A percentile compares a stretch with the other conserved stretches of the same genome.
These are phyloP conservation scores for Corythornis cristatus DNA, from an alignment of 2,113 vertebrate genomes.

Conservation along the genomic window DNA sequence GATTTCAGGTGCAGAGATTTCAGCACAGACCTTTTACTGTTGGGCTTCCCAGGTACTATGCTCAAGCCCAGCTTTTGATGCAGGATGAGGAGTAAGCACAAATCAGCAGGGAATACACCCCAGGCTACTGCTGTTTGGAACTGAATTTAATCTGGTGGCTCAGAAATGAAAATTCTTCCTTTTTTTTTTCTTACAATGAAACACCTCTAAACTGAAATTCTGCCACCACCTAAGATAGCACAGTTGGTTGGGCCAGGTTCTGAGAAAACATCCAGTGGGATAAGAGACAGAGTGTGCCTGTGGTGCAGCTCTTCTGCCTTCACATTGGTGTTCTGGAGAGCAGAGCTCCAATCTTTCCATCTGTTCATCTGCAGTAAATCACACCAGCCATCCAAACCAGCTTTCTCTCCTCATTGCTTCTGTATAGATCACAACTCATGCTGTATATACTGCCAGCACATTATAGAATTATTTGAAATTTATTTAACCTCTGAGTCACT, in stretches of 20 bases:
- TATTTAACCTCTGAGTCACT: slow-evolving; percentile 23
- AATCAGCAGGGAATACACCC: neutral
- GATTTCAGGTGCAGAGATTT: neutral
- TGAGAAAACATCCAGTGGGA: neutral
- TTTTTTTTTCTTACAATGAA: neutral
- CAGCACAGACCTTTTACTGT: neutral
- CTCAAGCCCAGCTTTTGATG: neutral
- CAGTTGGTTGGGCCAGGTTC: neutral
- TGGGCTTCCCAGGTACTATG: neutral
- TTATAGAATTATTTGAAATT: neutral
- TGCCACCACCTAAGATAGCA: neutral
- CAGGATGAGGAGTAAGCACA: neutral
- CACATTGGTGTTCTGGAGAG: neutral
- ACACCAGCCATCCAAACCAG: neutral
- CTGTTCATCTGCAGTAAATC: neutral
- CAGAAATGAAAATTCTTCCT: neutral
- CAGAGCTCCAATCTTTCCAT: neutral
- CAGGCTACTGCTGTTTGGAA: neutral
- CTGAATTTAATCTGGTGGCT: neutral
- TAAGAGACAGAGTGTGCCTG: neutral
- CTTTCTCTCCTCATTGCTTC: neutral
- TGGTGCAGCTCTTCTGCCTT: neutral
- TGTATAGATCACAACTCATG: neutral
- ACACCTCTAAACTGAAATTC: neutral
- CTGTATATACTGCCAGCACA: neutral